Percentiles rank a stretch among this genome's conserved stretches.
These are phyloP conservation scores for Shargacucullia verbasci DNA, from an alignment of 2,888 invertebrate genomes.

Conservation along the genomic window DNA sequence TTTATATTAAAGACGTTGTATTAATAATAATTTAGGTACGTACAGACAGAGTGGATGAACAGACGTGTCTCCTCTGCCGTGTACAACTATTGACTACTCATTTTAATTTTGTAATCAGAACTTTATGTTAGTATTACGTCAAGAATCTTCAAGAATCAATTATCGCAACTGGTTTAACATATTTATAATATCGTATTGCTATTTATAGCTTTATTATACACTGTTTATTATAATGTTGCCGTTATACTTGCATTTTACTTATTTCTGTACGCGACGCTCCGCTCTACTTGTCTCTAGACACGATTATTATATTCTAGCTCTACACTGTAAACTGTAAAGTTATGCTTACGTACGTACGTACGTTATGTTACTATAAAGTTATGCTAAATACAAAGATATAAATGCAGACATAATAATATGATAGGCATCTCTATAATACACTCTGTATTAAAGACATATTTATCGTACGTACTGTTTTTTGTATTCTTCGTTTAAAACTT, in stretches of 20 bases:
- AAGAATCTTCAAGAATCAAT: conserved; percentile 9
- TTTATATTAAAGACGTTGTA: conserved; percentile 20
- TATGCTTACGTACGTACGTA: too few relatives aligned
- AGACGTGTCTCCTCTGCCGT: conserved; percentile 38
- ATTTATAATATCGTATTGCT: neutral
- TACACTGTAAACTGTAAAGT: too few relatives aligned
- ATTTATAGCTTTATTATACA: conserved; percentile 17
- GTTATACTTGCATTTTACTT: too few relatives aligned
- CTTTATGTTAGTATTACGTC: conserved; percentile 1
- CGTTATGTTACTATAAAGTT: too few relatives aligned
- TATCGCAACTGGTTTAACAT: conserved; percentile 2
- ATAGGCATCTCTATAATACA: too few relatives aligned
- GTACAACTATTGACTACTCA: conserved; percentile 31
- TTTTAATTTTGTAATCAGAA: conserved; percentile 21
- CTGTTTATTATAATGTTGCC: neutral
- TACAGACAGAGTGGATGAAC: conserved; percentile 28
- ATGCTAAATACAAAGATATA: too few relatives aligned
- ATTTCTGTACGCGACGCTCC: too few relatives aligned
- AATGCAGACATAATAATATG: too few relatives aligned
- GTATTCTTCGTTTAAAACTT: too few relatives aligned
- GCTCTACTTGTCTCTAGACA: neutral
- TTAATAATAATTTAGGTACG: conserved; percentile 41
- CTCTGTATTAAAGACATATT: too few relatives aligned
- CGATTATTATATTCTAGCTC: too few relatives aligned
- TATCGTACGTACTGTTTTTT: too few relatives aligned